A percentile compares a stretch with the other conserved stretches of the same genome.
phyloP scores from a whole-genome alignment of 2,797 vertebrate species.

The Poecilia gillii region DNA sequence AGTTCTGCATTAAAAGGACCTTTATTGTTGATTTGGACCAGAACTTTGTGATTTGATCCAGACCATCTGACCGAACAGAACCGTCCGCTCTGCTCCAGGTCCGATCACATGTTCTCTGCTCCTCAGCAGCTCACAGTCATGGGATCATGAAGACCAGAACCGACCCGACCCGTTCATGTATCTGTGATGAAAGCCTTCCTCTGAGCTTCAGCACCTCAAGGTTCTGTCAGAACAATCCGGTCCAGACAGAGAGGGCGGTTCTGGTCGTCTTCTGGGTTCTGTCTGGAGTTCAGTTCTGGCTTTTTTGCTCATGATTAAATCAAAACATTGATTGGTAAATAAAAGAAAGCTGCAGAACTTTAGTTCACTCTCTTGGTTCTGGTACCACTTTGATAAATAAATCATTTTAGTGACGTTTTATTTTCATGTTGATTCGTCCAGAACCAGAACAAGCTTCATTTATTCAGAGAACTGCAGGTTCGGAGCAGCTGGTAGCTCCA shows the following conservation, averaged over 20 bases:
- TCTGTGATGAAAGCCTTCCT: neutral
- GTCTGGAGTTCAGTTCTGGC: neutral
- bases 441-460: no score
- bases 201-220: no score
- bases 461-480: neutral
- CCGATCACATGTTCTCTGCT: neutral
- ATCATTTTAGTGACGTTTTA: no score
- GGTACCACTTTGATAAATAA: no score
- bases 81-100: neutral
- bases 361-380: no score
- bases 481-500: neutral
- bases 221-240: neutral
- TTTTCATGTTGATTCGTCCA: no score
- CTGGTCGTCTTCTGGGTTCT: neutral
- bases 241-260: neutral
- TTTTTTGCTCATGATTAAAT: neutral
- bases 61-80: neutral
- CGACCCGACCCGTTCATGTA: neutral
- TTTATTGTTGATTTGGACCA: neutral
- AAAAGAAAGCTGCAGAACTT: no score
- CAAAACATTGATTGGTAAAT: neutral
- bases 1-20: neutral
- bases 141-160: neutral
- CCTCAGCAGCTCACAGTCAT: slow-evolving; percentile 1
- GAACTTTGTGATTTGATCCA: neutral